Base-by-base conservation (phyloP, 2,888 invertebrate genomes). In the Leptopilina syphax region DNA sequence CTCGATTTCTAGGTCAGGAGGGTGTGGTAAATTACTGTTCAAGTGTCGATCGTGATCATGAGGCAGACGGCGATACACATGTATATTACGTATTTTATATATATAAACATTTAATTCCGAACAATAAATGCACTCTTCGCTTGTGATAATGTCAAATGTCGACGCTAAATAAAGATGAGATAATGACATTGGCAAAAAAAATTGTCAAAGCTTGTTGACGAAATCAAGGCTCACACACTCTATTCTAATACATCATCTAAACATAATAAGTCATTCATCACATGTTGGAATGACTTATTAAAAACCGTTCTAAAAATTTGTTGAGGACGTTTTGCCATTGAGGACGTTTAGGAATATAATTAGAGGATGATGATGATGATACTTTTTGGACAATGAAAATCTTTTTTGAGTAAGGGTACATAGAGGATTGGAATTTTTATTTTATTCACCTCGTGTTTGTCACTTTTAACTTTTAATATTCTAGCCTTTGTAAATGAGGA, bases 1-100 rank as follows among this genome's bases (percentile, higher is more conserved):
- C 84, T 84, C 80, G 81, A 83, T 87, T 88, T 88, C 83, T 88
- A 86, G 88, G 87, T 88, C 88, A 87, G 80, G 82, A 84, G 83
- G 85, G 85, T 86, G 87, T 84, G 86, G 87, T 87, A 79, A 84
- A 73, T 73, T 73, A 73, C 73, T 73, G 73, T 24, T 34, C 73
- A 73, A 73, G 73, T 57, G 57, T 54, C 73, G 73, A 73, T 73
- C 73, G 34, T 73, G 73, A 57, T 73, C 73, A 54, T 57, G 50
- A 73, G 12, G 27, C 54, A 57, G 27, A 27, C 24, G 34, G 27
- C 63, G 63, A 63, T 63, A 63, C 63, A 24, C n/a, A n/a, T 18
- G 34, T 57, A 54, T 70, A 54, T 54, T 63, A 63, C 24, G 9
- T 63, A 63, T 63, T 18, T 63, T 18, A 63, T 63, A 24, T 18